phyloP scores from a whole-genome alignment of 2,797 vertebrate species.

The Brotula barbata region DNA sequence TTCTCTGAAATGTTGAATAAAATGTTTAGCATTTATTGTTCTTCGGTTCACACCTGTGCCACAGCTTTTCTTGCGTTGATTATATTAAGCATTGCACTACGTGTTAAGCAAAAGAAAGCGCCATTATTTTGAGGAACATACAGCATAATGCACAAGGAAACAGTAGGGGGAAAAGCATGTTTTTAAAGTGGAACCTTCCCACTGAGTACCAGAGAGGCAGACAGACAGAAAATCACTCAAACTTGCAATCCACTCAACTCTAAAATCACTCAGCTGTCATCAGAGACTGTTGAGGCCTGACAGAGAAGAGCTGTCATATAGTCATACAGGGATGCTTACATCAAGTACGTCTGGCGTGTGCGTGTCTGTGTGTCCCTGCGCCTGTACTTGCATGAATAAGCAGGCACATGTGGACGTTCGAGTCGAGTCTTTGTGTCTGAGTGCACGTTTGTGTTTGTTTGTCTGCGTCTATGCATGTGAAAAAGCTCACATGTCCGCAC shows the following conservation, averaged over 20 bases:
- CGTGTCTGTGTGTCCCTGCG: neutral
- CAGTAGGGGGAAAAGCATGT: conserved; percentile 24
- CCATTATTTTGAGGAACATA: conserved; percentile 23
- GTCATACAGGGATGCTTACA: conserved; percentile 50
- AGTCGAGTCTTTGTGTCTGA: neutral
- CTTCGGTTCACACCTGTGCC: too few relatives aligned
- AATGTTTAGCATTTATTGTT: too few relatives aligned
- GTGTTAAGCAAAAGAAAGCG: conserved; percentile 4
- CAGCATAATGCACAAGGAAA: conserved; percentile 19
- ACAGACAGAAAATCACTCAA: conserved; percentile 64
- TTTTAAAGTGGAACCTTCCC: conserved; percentile 55
- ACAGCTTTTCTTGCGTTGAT: too few relatives aligned
- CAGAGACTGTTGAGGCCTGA: conserved; percentile 62
- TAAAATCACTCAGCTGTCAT: conserved; percentile 70
- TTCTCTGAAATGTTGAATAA: too few relatives aligned
- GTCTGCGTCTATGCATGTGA: neutral
- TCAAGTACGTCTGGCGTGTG: conserved; percentile 28
- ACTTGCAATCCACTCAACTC: conserved; percentile 68
- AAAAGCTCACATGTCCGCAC: too few relatives aligned
- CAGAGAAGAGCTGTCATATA: conserved; percentile 62
- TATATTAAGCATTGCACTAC: conserved; percentile 30
- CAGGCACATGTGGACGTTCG: too few relatives aligned
- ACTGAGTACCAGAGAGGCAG: conserved; percentile 41
- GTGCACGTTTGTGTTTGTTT: too few relatives aligned
- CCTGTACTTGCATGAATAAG: too few relatives aligned